phyloP scores from a whole-genome alignment of 2,797 vertebrate species.

The Danionella dracula region DNA sequence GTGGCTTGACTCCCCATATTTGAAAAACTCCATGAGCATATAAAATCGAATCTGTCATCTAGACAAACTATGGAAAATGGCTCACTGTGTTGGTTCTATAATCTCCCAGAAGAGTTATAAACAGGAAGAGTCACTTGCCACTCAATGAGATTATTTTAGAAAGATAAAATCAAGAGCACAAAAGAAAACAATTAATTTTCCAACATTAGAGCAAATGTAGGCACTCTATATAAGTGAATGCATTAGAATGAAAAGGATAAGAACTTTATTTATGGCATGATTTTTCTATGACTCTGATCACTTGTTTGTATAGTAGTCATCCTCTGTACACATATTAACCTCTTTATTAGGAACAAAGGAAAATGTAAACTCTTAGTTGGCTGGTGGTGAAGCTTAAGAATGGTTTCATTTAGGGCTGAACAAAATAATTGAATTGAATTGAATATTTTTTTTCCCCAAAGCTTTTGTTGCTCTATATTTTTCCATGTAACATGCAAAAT shows the following conservation, averaged over 20 bases:
- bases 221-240: not conserved
- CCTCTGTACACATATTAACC: too few relatives aligned
- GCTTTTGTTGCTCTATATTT: too few relatives aligned
- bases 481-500: too few relatives aligned
- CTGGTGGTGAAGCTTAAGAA: too few relatives aligned
- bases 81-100: not conserved
- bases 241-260: not conserved
- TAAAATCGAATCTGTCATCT: not conserved
- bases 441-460: too few relatives aligned
- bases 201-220: not conserved
- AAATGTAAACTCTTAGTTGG: too few relatives aligned
- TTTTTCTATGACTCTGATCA: too few relatives aligned
- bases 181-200: not conserved
- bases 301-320: too few relatives aligned
- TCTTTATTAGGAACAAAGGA: too few relatives aligned
- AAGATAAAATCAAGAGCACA: not conserved
- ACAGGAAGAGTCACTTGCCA: not conserved
- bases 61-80: not conserved
- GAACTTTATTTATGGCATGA: too few relatives aligned
- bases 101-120: not conserved
- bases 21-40: not conserved
- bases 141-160: not conserved
- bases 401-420: too few relatives aligned
- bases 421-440: too few relatives aligned
- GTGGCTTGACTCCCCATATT: not conserved